Evolutionary conservation across 2,113 vertebrate species (phyloP), one percentile per base, ranked within the genome.

Genomic region (Romanogobio albipinnatus): DNA sequence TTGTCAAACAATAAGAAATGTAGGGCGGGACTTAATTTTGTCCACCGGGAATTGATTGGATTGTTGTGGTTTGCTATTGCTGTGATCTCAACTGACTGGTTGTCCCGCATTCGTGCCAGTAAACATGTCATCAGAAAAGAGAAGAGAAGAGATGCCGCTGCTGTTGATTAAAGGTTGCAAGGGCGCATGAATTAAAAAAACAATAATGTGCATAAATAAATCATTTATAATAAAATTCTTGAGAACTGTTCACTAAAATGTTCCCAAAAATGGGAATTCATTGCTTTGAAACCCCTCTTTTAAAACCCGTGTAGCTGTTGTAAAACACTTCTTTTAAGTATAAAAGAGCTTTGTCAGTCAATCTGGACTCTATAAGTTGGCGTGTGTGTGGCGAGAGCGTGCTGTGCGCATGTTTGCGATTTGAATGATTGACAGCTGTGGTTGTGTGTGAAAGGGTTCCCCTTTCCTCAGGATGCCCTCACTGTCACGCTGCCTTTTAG

Each of bases 401-500:
- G 14, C 13, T 36, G 68, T 53, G 58, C 53, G 56, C 24, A 6
- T 73, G 74, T 83, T 74, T 73, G 73, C 94, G 94, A 94, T 94
- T 53, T 84, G 93, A 83, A 93, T 96, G 96, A 97, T 97, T 96
- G 96, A 96, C 97, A 93, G 88, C 94, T 96, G 96, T 95, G 94
- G 95, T 93, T 92, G 88, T 93, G 93, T 94, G 94, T 90, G 93
- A 93, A 91, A 87, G 85, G 92, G 91, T 22, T 89, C 84, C 92
- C 93, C 91, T 95, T 93, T 96, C 96, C 94, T 92, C 6, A 86
- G 96, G 94, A 93, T 93, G 92, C 93, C 91, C 93, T 93, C 95
- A 95, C 96, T 96, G 96, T 96, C 94, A 95, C 94, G 89, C 94
- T 95, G 94, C 95, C 96, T 97, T 97, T 98, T 97, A 97, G 95